Evolutionary conservation across 1,140 invertebrate species (phyloP), one percentile per base, ranked within the genome.

Genomic region (Acyrthosiphon pisum): DNA sequence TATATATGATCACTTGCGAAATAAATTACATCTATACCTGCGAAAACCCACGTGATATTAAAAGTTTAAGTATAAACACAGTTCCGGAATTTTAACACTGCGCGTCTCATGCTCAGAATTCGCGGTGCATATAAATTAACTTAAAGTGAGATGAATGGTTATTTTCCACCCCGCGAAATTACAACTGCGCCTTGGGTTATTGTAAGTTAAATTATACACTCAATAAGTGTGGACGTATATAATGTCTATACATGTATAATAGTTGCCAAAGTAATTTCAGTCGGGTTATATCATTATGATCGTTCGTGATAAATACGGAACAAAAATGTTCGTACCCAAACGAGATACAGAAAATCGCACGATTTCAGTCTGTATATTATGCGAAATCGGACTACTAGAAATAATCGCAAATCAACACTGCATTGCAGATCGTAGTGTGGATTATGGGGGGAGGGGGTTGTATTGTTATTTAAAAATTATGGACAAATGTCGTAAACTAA

Each of bases 141-240:
- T 53, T 53, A 53, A 53, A 89, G 87, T 50, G 87, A 89, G 87
- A 89, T 37, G 48, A 53, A 89, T 53, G n/a, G 48, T 89, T 89
- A 89, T 53, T 53, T 89, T 53, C 86, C 22, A 53, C 87, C 30
- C 7, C n/a, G 18, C n/a, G 18, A 89, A 89, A 89, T 35, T 50
- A 53, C n/a, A 23, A 53, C n/a, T 89, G 20, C 8, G n/a, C 87
- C 87, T 23, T 9, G n/a, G 48, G 87, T 50, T 50, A 89, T 53
- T 11, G 48, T 53, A 37, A 89, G n/a, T 89, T 89, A 89, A 26
- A 89, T 53, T 89, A 89, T 53, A 53, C n/a, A 50, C 87, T 89
- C 46, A 22, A 89, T 53, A 53, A 53, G 87, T 89, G 48, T 37
- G 46, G 35, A 50, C 22, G 35, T 53, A 53, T 88, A 18, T 6